Evolutionary conservation across 1,140 invertebrate species (phyloP), one percentile per base, ranked within the genome.

Genomic region (Caerostris darwini): DNA sequence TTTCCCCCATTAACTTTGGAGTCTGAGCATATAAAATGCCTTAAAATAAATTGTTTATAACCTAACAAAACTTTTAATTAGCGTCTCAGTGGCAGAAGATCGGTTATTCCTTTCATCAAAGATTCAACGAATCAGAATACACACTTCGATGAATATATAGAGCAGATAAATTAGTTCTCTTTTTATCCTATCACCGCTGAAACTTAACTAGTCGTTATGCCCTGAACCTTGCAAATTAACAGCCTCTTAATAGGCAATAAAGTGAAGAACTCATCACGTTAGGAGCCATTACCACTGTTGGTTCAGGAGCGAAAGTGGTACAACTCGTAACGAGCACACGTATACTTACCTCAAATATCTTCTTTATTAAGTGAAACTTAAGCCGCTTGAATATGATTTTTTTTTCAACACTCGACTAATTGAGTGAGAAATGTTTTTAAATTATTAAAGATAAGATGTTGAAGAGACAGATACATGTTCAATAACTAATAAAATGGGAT

Each of bases 161-260:
- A 19, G 7, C 17, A 85, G 17, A 85, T 85, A 58, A 85, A 59
- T 34, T 85, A 85, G 57, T 7, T 59, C 6, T 58, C 14, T 19
- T 59, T 58, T 85, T 59, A 34, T 19, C 57, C 57, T 85, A 59
- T 85, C n/a, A 58, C 3, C n/a, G 2, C 10, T 19, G 8, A n/a
- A 59, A 3, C 82, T 85, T 57, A 85, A 85, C 54, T 7, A 57
- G 54, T 19, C 6, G n/a, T 58, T 85, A 19, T 2, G 10, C 7
- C 56, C n/a, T 34, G n/a, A 50, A 85, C 19, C 17, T 12, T 34
- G 10, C 57, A 85, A 85, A 85, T 85, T 85, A 85, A 59, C 56
- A 34, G 83, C 56, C 19, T 59, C n/a, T 85, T 85, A 57, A 85
- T 85, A 85, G 82, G 82, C 83, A 59, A 85, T 85, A 59, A 58